These are phyloP conservation scores for Danaus melanippus DNA, from an alignment of 1,140 invertebrate genomes.

Conservation along the genomic window DNA sequence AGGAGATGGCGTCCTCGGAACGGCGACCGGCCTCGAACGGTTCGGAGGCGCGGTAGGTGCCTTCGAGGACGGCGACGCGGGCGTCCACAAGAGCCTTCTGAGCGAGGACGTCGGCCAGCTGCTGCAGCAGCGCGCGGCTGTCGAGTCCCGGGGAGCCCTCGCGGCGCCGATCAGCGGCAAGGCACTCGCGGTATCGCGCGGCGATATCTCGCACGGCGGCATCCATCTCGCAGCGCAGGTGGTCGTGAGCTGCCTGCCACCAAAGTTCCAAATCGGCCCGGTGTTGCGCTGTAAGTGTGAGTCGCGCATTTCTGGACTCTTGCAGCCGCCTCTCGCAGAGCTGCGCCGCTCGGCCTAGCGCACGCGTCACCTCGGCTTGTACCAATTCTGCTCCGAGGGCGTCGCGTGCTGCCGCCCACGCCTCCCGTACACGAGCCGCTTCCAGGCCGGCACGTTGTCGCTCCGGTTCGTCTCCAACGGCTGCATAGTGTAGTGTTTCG, in stretches of 20 bases:
- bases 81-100: slow-evolving; percentile 85
- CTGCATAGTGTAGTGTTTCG: slow-evolving; percentile 75
- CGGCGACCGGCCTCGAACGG: slow-evolving; percentile 30
- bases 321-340: slow-evolving; percentile 74
- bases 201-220: slow-evolving; percentile 77
- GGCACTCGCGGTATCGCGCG: slow-evolving; percentile 75
- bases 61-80: slow-evolving; percentile 75
- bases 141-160: slow-evolving; percentile 54
- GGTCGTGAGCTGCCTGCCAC: slow-evolving; percentile 79
- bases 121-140: slow-evolving; percentile 74
- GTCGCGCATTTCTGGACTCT: slow-evolving; percentile 62
- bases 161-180: slow-evolving; percentile 53
- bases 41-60: slow-evolving; percentile 58
- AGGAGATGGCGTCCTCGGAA: slow-evolving; percentile 54
- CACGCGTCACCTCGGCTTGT: slow-evolving; percentile 81
- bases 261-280: slow-evolving; percentile 78
- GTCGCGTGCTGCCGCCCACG: slow-evolving; percentile 79
- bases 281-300: slow-evolving; percentile 75
- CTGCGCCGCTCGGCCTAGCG: slow-evolving; percentile 77
- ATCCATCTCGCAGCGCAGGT: slow-evolving; percentile 79
- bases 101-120: slow-evolving; percentile 82
- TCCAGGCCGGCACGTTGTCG: slow-evolving; percentile 50
- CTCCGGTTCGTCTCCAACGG: slow-evolving; percentile 40
- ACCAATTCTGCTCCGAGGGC: slow-evolving; percentile 80
- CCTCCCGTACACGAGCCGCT: slow-evolving; percentile 73